phyloP scores from a whole-genome alignment of 1,140 invertebrate species.

The Brachionus calyciflorus region DNA sequence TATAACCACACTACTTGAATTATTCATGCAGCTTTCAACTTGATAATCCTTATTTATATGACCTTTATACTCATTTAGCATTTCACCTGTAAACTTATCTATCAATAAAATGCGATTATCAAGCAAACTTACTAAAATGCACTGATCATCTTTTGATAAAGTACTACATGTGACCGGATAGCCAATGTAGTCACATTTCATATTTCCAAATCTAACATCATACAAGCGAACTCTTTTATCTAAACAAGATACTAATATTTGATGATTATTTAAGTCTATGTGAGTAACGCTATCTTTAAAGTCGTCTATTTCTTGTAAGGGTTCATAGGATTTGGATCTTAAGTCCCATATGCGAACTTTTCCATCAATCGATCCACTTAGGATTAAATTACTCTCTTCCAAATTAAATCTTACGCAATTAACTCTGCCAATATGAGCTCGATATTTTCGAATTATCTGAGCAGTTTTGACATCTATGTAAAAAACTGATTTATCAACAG shows the following conservation, averaged over 20 bases:
- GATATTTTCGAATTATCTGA: constrained; percentile 73
- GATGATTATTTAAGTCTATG: constrained; percentile 78
- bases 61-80: constrained; percentile 75
- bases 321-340: constrained; percentile 69
- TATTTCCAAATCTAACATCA: constrained; percentile 79
- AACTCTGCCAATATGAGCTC: constrained; percentile 80
- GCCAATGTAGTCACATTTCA: constrained; percentile 80
- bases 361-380: constrained; percentile 88
- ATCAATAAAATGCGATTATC: constrained; percentile 78
- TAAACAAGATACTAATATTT: constrained; percentile 84
- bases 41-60: constrained; percentile 75
- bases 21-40: constrained; percentile 78
- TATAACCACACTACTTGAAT: constrained; percentile 76
- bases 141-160: constrained; percentile 69
- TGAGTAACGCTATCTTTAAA: constrained; percentile 88
- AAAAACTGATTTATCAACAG: constrained; percentile 81
- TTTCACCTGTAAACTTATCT: constrained; percentile 80
- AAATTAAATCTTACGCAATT: constrained; percentile 81
- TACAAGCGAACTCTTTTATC: constrained; percentile 82
- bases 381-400: constrained; percentile 81
- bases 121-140: constrained; percentile 76
- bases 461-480: constrained; percentile 85
- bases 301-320: constrained; percentile 75
- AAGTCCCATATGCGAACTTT: constrained; percentile 83
- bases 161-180: constrained; percentile 58